Evolutionary conservation across 2,888 invertebrate genomes (phyloP).

Genomic region (Lasius fuliginosus): DNA sequence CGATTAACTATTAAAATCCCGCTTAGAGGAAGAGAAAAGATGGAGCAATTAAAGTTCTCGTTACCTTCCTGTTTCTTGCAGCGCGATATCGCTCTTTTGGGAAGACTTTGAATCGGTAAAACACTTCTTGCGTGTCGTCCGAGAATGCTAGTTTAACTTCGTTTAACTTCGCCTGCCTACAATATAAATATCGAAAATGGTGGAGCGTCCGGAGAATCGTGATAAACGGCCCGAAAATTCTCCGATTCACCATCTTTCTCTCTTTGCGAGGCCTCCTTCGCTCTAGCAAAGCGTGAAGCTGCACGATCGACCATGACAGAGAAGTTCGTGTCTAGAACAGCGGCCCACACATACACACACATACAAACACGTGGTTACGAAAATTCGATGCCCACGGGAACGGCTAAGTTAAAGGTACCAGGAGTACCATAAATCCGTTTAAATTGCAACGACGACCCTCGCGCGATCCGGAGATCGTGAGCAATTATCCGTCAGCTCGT

Average conservation of each 20-base stretch:
- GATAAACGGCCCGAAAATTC: slow-evolving; percentile 68
- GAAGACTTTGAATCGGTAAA: slow-evolving; percentile 31
- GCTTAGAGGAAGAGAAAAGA: neutral
- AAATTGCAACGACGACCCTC: slow-evolving; percentile 80
- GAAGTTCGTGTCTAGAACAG: slow-evolving; percentile 61
- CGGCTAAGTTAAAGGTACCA: slow-evolving; percentile 77
- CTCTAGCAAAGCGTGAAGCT: slow-evolving; percentile 69
- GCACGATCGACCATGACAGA: slow-evolving; percentile 72
- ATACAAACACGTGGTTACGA: slow-evolving; percentile 60
- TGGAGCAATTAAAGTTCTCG: neutral
- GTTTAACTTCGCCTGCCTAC: neutral
- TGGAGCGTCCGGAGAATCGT: slow-evolving; percentile 45
- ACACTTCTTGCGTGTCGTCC: slow-evolving; percentile 31
- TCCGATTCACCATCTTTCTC: slow-evolving; percentile 37
- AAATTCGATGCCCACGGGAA: slow-evolving; percentile 72
- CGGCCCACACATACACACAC: slow-evolving; percentile 6
- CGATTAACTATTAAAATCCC: slow-evolving; percentile 35
- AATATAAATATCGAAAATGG: slow-evolving; percentile 54
- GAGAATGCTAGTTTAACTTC: slow-evolving; percentile 42
- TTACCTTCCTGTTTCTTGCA: slow-evolving; percentile 9
- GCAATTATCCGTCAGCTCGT: slow-evolving; percentile 68
- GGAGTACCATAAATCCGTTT: slow-evolving; percentile 79
- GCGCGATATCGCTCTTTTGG: slow-evolving; percentile 38
- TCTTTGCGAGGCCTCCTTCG: slow-evolving; percentile 53
- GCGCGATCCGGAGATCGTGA: slow-evolving; percentile 66